Evolutionary conservation across 2,888 invertebrate genomes (phyloP), one percentile per base, ranked within the genome.

Genomic region (Amphipoea lucens): DNA sequence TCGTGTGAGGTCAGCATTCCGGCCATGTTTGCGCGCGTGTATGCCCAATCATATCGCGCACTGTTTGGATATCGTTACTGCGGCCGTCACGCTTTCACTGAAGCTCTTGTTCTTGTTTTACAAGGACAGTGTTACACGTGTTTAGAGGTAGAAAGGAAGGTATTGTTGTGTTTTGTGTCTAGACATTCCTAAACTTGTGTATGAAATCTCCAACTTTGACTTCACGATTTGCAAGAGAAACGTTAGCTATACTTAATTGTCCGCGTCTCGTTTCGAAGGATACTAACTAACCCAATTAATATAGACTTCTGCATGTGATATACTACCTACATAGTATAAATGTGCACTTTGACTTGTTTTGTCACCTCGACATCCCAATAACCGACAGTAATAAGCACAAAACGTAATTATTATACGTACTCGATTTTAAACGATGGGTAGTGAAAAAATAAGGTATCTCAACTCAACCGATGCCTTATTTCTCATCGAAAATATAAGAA

Each of bases 21-120:
- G 83, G 69, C 36, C 75, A 66, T 78, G 79, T 88, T 84, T 85
- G 90, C 87, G 84, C 87, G 36, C 60, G 60, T 74, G 78, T 87
- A 81, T 85, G 90, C 86, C 87, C 88, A 87, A 84, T 83, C 81
- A 88, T 86, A 87, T 88, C 82, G 78, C 73, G 74, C 67, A 68
- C 71, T 94, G 91, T 95, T 94, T 94, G 92, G 75, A 88, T 92
- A 94, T 94, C 93, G 93, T 95, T 95, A 94, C 84, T 67, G 71
- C 65, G 60, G 29, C 9, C 74, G 81, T 57, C 67, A 68, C 20
- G 88, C 87, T 84, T 79, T 84, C 63, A 71, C 82, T 84, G 68
- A 68, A 83, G 85, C 74, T 85, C 63, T 66, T 79, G 70, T 68
- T 74, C 74, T 60, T 68, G 45, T 77, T 42, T 69, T 36, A n/a